Base-by-base conservation (phyloP, 2,888 invertebrate genomes). In the Strigamia maritima region DNA sequence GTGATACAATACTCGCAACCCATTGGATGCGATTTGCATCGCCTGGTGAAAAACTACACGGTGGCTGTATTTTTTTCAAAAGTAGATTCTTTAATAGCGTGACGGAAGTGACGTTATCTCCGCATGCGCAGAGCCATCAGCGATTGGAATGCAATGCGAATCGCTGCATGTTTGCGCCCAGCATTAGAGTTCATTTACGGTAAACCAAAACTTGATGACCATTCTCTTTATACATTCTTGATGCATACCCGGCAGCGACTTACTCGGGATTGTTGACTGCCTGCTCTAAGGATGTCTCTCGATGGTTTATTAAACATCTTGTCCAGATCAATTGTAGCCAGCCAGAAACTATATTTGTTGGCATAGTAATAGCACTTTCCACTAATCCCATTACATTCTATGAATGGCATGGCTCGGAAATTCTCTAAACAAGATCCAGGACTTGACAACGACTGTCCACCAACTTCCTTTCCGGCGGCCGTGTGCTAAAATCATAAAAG, bases 291-390 rank as follows among this genome's bases (percentile, higher is more conserved):
- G 16, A 98, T 98, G 86, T 95, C 92, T 84, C 93, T 91, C 83
- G 91, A 88, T 1, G 98, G 98, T 84, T 89, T 90, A 83, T 90
- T 89, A 88, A 97, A 97, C 86, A 98, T 96, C 83, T 93, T 90
- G 82, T 89, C 87, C 70, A 92, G 90, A 82, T 97, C 95, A 84
- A 98, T 92, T 22, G 94, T 96, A 31, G 97, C 94, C 85, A 99
- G 89, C 99, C 99, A 99, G 90, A 98, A 99, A 87, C 97, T 97
- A 86, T 95, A 92, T 87, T 96, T 94, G 86, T 98, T 97, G 82
- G 97, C 93, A 85, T 94, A 97, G 87, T 95, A 96, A 84, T 96
- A 94, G 86, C 97, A 97, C 79, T 94, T 93, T 81, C 97, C 97
- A 83, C 94, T 92, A 74, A 92, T 95, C 49, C 98, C 98, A 86